Base-by-base conservation (phyloP, 2,113 vertebrate genomes). In the Periophthalmodon schlosseri region DNA sequence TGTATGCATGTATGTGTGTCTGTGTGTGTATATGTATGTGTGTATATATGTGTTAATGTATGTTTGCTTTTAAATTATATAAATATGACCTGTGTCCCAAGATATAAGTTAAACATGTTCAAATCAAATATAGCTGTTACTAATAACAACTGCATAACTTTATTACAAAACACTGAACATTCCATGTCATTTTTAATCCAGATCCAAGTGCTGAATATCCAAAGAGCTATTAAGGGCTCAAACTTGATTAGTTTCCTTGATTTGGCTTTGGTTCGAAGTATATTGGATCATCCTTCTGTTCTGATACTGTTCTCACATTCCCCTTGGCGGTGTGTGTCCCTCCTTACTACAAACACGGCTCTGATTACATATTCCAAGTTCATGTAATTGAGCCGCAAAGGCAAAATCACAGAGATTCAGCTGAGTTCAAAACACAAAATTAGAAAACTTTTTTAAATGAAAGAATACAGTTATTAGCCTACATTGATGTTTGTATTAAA, bases 361-460 rank as follows among this genome's bases (percentile, higher is more conserved):
- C 36, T 39, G 5, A 74, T 77, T 74, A 72, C 57, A 84, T 74
- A 84, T 80, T 74, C 64, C 74, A 74, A 69, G 71, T 74, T 73
- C 61, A 73, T 79, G 50, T 58, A 54, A 70, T 67, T 52, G 75
- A 36, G 68, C 13, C 75, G 57, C 11, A 64, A 65, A 72, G 64
- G 74, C 65, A 70, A 63, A 36, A 44, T 44, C 39, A 44, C 39
- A 44, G 39, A 11, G 9, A 44, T 39, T 39, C 36, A 5, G 36
- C 34, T 39, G 36, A 39, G 36, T 39, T 39, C 5, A 68, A 28
- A 63, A 23, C 49, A 20, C 54, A 57, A 56, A 67, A 68, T 28
- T 2, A 15, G 14, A 15, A 47, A 2, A 16, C 15, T 52, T 52
- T 52, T 52, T 28, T 2, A 28, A 28, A 28, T 28, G 28, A 28